Conservation (phyloP, 2,888 invertebrate genomes). For the Frankliniella fusca region DNA sequence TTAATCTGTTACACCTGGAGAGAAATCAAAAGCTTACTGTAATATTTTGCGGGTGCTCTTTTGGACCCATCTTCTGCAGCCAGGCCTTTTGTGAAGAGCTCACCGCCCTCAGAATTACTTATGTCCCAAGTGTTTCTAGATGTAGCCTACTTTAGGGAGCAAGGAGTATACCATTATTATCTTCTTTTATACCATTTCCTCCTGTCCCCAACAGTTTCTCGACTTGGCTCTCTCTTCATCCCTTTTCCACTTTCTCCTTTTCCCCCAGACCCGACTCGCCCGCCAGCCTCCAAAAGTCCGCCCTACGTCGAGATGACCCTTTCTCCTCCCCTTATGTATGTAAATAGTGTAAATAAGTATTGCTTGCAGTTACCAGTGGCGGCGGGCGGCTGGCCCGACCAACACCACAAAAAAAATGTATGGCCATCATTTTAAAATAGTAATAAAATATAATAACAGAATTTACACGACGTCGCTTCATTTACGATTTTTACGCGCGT, state of each 20-base stretch:
- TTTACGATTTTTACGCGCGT: too few relatives aligned
- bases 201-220: too few relatives aligned
- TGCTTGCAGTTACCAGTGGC: constrained; percentile 22
- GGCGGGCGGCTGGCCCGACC: constrained; percentile 19
- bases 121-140: too few relatives aligned
- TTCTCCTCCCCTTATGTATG: not conserved
- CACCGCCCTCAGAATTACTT: too few relatives aligned
- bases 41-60: too few relatives aligned
- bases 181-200: too few relatives aligned
- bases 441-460: not conserved
- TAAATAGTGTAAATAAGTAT: constrained; percentile 25
- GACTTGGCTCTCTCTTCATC: not conserved
- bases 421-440: constrained; percentile 1
- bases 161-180: too few relatives aligned
- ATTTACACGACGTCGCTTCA: not conserved
- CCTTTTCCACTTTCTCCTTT: not conserved
- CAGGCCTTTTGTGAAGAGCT: too few relatives aligned
- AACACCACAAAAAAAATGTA: not conserved
- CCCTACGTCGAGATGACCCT: not conserved
- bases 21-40: too few relatives aligned
- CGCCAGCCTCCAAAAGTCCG: not conserved
- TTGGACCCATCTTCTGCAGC: too few relatives aligned
- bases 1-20: too few relatives aligned
- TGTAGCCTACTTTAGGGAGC: too few relatives aligned
- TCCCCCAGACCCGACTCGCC: not conserved